phyloP scores from a whole-genome alignment of 2,888 invertebrate genomes.

The Lampropteryx suffumata region DNA sequence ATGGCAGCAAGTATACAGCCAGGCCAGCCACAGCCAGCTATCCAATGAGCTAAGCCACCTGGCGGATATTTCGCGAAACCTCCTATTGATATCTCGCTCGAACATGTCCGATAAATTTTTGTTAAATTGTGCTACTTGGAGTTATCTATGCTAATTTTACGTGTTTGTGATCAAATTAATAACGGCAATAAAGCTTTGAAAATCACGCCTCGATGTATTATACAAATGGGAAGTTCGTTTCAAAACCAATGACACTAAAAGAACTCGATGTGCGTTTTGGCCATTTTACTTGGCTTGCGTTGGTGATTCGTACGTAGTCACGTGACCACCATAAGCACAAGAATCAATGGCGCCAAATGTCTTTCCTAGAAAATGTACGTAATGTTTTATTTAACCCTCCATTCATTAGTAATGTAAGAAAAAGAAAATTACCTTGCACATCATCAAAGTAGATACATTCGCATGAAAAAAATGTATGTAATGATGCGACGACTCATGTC shows the following conservation, averaged over 20 bases:
- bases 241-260: constrained; percentile 78
- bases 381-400: constrained; percentile 51
- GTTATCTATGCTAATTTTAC: constrained; percentile 62
- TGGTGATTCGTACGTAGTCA: constrained; percentile 83
- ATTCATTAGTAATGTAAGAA: constrained; percentile 40
- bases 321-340: constrained; percentile 70
- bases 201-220: constrained; percentile 69
- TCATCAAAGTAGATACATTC: no score
- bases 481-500: constrained; percentile 77
- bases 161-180: constrained; percentile 67
- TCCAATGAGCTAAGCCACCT: constrained; percentile 52
- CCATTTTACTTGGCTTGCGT: constrained; percentile 83
- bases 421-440: no score
- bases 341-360: constrained; percentile 84
- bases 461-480: constrained; percentile 26
- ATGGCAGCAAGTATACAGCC: no score
- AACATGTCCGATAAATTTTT: constrained; percentile 65
- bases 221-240: constrained; percentile 71
- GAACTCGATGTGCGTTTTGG: constrained; percentile 82
- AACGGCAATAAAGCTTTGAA: constrained; percentile 51
- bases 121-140: constrained; percentile 71
- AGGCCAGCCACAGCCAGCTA: no score
- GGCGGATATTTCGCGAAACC: constrained; percentile 63
- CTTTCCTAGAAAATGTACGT: constrained; percentile 80
- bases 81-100: constrained; percentile 78